These are phyloP conservation scores for Propsilocerus akamusi DNA, from an alignment of 1,140 invertebrate genomes.

Conservation along the genomic window DNA sequence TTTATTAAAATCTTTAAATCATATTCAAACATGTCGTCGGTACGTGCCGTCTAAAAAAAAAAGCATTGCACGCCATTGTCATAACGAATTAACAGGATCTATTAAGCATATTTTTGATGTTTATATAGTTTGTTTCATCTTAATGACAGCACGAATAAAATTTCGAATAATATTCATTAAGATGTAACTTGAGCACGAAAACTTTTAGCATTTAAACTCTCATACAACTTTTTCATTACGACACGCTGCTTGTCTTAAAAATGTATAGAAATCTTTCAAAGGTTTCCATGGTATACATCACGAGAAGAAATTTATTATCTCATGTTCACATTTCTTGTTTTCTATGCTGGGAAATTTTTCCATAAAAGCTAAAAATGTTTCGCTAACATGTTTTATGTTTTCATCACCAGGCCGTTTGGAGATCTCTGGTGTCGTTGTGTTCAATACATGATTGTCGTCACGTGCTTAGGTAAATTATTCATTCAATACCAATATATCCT, in stretches of 20 bases:
- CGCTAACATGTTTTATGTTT: too few species aligned
- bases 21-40: too few species aligned
- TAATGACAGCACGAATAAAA: neutral
- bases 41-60: too few species aligned
- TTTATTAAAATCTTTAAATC: slow-evolving; percentile 24
- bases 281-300: neutral
- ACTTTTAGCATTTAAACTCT: too few species aligned
- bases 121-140: neutral
- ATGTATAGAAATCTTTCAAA: neutral
- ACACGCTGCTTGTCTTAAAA: neutral
- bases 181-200: too few species aligned
- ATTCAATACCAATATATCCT: too few species aligned
- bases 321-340: neutral
- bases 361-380: too few species aligned
- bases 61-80: neutral
- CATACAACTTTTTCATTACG: neutral
- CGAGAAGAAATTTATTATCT: neutral
- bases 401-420: slow-evolving; percentile 77
- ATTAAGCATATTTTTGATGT: neutral
- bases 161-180: neutral
- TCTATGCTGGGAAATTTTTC: neutral
- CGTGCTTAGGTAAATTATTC: slow-evolving; percentile 68
- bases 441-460: slow-evolving; percentile 72
- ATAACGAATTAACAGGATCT: neutral
- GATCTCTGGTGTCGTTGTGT: slow-evolving; percentile 80